Evolutionary conservation across 1,140 invertebrate genomes (phyloP).

Genomic region (Drosophila pseudoobscura): DNA sequence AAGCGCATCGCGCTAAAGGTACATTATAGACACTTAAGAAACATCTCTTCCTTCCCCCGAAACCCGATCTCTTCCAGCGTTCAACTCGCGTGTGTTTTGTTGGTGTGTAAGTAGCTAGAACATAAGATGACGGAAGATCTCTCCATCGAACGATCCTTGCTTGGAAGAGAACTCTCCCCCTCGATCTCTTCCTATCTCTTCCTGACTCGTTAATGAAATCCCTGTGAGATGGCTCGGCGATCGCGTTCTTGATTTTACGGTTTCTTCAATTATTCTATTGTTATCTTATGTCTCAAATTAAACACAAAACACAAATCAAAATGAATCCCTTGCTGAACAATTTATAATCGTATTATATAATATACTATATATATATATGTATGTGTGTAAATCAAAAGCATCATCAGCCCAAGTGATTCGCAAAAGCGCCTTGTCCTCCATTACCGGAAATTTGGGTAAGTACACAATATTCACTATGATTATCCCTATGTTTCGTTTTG

Average conservation of each 20-base stretch:
- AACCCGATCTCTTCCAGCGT: conserved; percentile 43
- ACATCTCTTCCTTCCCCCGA: conserved; percentile 1
- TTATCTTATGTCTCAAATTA: conserved; percentile 42
- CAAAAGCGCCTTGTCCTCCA: conserved; percentile 83
- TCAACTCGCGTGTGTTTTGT: conserved; percentile 12
- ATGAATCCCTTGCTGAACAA: conserved; percentile 69
- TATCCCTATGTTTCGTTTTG: conserved; percentile 49
- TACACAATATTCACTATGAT: conserved; percentile 58
- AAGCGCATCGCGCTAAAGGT: conserved; percentile 81
- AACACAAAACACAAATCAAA: conserved; percentile 40
- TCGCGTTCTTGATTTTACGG: conserved; percentile 5
- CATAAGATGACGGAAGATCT: conserved; percentile 26
- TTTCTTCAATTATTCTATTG: conserved; percentile 14
- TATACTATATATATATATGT: conserved; percentile 76
- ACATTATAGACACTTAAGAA: conserved; percentile 49
- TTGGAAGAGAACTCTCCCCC: conserved; percentile 20
- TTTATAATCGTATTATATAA: conserved; percentile 67
- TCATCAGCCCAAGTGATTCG: conserved; percentile 83
- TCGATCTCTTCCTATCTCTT: too few species aligned
- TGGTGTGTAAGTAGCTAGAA: conserved; percentile 49
- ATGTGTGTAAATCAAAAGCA: conserved; percentile 82
- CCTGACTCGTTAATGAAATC: neutral
- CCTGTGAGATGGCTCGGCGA: conserved; percentile 3
- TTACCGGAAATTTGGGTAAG: conserved; percentile 83
- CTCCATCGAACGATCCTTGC: conserved; percentile 8